A percentile compares a stretch with the other conserved stretches of the same genome.
These are phyloP conservation scores for Falco biarmicus DNA, from an alignment of 2,797 vertebrate species.

Conservation along the genomic window DNA sequence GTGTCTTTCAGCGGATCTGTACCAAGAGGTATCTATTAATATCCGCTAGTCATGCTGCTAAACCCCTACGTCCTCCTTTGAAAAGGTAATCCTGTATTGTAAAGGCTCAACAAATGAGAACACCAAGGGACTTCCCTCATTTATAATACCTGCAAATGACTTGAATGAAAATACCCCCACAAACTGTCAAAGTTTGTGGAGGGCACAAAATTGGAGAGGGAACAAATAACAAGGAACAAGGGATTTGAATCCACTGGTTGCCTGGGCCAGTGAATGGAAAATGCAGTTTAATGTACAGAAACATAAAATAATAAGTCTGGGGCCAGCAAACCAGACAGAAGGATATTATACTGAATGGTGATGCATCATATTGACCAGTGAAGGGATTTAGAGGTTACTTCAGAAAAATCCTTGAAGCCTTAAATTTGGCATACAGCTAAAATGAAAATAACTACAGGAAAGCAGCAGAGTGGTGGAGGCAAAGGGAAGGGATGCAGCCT, in stretches of 20 bases:
- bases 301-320: constrained; percentile 73
- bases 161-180: constrained; percentile 44
- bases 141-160: constrained; percentile 62
- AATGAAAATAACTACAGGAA: constrained; percentile 47
- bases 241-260: constrained; percentile 67
- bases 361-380: constrained; percentile 65
- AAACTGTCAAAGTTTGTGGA: constrained; percentile 37
- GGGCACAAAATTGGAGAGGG: constrained; percentile 56
- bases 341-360: constrained; percentile 65
- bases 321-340: constrained; percentile 57
- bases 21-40: constrained; percentile 11
- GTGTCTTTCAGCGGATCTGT: not conserved
- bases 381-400: constrained; percentile 71
- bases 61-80: not conserved
- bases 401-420: constrained; percentile 67
- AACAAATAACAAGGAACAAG: constrained; percentile 72
- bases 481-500: not conserved
- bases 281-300: constrained; percentile 75
- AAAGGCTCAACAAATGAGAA: constrained; percentile 58
- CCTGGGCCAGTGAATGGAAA: constrained; percentile 65
- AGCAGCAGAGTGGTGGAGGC: not conserved
- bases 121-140: constrained; percentile 52
- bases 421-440: constrained; percentile 32
- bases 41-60: constrained; percentile 1
- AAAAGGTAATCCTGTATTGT: constrained; percentile 31